Evolutionary conservation across 1,140 invertebrate species (phyloP).

Genomic region (Nomia melanderi): DNA sequence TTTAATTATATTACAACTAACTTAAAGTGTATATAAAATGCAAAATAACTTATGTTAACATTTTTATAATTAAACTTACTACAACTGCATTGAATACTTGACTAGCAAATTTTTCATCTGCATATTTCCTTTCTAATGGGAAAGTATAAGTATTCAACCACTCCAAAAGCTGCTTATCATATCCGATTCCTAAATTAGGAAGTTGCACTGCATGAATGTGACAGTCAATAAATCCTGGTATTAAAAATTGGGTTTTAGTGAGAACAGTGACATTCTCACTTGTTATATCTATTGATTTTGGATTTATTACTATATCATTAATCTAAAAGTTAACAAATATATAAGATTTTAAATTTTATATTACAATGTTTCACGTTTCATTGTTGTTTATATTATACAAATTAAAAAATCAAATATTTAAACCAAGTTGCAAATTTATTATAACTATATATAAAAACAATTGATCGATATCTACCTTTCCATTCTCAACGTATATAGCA

Average conservation of each 20-base stretch:
- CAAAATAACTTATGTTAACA: not conserved
- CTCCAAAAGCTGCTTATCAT: conserved; percentile 89
- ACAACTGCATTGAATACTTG: conserved; percentile 89
- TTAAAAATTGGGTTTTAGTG: conserved; percentile 85
- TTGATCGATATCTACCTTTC: conserved; percentile 72
- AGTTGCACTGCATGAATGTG: conserved; percentile 95
- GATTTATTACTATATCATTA: conserved; percentile 48
- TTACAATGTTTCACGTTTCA: too few species aligned
- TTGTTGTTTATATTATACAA: not conserved
- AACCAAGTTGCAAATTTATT: not conserved
- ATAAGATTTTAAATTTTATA: not conserved
- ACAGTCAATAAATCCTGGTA: conserved; percentile 94
- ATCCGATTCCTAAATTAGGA: conserved; percentile 90
- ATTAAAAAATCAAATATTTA: not conserved
- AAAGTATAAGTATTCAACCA: conserved; percentile 95
- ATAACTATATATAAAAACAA: not conserved
- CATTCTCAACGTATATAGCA: conserved; percentile 77
- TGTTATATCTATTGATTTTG: not conserved
- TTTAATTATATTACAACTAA: not conserved
- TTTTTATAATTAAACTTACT: conserved; percentile 78
- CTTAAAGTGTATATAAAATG: not conserved
- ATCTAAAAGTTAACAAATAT: conserved; percentile 61
- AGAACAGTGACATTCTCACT: conserved; percentile 70
- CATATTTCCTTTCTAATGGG: conserved; percentile 89
- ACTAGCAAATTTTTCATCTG: conserved; percentile 86